Evolutionary conservation across 1,140 invertebrate genomes (phyloP).

Genomic region (Gonioctena quinquepunctata): DNA sequence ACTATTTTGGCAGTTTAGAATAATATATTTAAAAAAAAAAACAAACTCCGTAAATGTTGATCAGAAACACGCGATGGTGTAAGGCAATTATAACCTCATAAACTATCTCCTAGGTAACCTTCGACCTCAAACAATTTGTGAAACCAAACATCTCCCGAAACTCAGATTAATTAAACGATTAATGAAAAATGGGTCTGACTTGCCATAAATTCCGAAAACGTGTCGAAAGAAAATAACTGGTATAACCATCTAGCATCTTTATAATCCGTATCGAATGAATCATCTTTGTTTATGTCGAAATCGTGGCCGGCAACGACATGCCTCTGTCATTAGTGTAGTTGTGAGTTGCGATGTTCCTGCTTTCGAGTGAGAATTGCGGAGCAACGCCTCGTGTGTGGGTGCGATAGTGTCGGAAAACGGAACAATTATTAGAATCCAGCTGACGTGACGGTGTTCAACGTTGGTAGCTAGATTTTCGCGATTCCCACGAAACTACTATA

Average conservation of each 20-base stretch:
- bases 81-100: too few relatives aligned
- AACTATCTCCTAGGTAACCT: background rate
- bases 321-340: background rate
- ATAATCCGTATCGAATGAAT: background rate
- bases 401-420: background rate
- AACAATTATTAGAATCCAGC: too few relatives aligned
- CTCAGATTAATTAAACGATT: background rate
- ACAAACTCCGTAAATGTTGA: too few relatives aligned
- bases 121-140: background rate
- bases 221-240: background rate
- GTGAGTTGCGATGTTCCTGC: background rate
- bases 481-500: too few relatives aligned
- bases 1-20: too few relatives aligned
- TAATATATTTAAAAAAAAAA: too few relatives aligned
- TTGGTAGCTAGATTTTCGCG: background rate
- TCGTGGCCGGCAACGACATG: background rate
- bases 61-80: too few relatives aligned
- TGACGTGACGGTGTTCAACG: background rate
- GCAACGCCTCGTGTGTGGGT: background rate
- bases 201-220: background rate
- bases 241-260: background rate
- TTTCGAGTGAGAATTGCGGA: background rate
- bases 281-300: background rate
- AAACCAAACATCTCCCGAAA: background rate
- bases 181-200: background rate